A percentile compares a stretch with the other conserved stretches of the same genome.
Evolutionary conservation across 2,797 vertebrate species (phyloP).

Genomic region (Orestias chungarensis): DNA sequence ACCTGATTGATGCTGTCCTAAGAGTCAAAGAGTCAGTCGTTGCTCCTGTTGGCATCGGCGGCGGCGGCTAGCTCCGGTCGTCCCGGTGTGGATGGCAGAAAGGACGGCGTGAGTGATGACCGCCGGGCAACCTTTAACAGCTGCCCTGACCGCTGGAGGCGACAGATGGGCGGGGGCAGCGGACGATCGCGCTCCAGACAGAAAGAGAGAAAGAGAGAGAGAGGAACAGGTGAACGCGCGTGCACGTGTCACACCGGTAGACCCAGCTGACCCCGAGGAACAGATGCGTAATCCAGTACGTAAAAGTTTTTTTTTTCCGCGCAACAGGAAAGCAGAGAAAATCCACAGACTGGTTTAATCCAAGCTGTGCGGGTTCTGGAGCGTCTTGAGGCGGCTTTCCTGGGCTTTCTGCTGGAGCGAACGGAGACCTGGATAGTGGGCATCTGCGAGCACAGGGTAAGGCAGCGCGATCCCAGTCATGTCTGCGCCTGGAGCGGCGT

Average conservation of each 20-base stretch:
- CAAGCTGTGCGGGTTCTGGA: conserved; percentile 57
- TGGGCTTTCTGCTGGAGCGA: conserved; percentile 66
- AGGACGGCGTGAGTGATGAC: conserved; percentile 60
- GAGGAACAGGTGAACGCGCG: conserved; percentile 83
- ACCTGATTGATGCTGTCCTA: conserved; percentile 70
- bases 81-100: conserved; percentile 64
- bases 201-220: no score
- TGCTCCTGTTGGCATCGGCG: conserved; percentile 80
- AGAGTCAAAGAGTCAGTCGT: conserved; percentile 77
- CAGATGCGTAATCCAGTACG: conserved; percentile 69
- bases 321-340: conserved; percentile 16
- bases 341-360: conserved; percentile 55
- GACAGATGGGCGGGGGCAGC: conserved; percentile 60
- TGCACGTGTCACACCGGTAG: conserved; percentile 60
- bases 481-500: conserved; percentile 73
- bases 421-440: conserved; percentile 66
- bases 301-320: conserved; percentile 50
- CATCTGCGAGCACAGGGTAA: conserved; percentile 72
- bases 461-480: conserved; percentile 73
- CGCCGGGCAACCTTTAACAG: conserved; percentile 76
- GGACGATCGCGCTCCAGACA: conserved; percentile 65
- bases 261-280: conserved; percentile 55
- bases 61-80: conserved; percentile 71
- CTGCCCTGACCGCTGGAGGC: conserved; percentile 69
- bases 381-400: conserved; percentile 67